Conservation (phyloP, 1,140 invertebrate genomes). For the Asobara japonica region DNA sequence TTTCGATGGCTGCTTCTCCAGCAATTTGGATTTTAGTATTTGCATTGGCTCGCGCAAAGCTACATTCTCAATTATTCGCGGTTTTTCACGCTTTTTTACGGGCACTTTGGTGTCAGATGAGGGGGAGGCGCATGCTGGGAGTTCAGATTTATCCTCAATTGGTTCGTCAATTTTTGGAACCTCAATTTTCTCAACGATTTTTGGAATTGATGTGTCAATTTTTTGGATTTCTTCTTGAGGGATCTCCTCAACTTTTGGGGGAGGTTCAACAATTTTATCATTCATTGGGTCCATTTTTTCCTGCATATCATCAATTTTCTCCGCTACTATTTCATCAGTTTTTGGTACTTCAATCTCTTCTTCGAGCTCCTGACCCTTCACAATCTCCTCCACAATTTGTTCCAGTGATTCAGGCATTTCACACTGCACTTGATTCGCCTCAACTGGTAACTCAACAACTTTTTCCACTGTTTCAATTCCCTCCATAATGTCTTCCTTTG, state of each 20-base stretch:
- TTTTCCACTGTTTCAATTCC: background rate
- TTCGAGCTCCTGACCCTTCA: background rate
- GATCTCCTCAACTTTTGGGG: too few relatives aligned
- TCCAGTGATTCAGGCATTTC: background rate
- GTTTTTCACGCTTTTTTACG: constrained; percentile 63
- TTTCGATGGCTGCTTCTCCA: constrained; percentile 51
- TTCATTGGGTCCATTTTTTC: too few relatives aligned
- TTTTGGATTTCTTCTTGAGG: too few relatives aligned
- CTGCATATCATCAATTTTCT: background rate
- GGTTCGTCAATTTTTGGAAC: background rate
- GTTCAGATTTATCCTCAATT: background rate
- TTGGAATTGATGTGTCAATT: too few relatives aligned
- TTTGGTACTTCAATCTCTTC: constrained; percentile 15
- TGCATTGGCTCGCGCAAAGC: constrained; percentile 57
- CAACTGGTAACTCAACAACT: background rate
- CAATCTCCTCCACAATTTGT: too few relatives aligned
- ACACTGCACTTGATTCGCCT: background rate
- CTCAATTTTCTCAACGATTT: constrained; percentile 3
- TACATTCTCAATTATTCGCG: constrained; percentile 62
- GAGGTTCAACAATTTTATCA: too few relatives aligned
- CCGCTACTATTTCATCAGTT: background rate
- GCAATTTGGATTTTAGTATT: constrained; percentile 58
- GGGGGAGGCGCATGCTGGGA: background rate
- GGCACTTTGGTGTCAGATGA: constrained; percentile 47
- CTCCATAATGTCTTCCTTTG: background rate